Base-by-base conservation (phyloP, 2,888 invertebrate genomes). In the Tolmerus cingulatus region DNA sequence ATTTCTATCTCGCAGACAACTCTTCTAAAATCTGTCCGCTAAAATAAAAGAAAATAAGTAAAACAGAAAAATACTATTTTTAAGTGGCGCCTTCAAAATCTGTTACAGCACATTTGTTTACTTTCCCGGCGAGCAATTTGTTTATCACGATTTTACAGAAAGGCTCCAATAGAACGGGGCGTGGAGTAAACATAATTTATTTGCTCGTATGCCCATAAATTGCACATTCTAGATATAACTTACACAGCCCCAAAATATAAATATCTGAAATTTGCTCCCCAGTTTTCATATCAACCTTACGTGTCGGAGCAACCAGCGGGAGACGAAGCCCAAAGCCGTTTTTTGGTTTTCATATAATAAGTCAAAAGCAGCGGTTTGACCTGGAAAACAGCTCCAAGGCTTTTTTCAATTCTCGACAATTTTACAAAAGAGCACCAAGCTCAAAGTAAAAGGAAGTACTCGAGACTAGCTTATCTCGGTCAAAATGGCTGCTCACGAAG, bases 31-130 rank as follows among this genome's bases (percentile, higher is more conserved):
- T 43, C 8, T 23, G 1, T 23, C 8, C 19, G 27, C 40, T 19
- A 8, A 40, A 77, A 19, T 23, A 78, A 78, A 43, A 78, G 14
- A 77, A 77, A 43, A n/a, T 43, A 78, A 78, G 23, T 78, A 5
- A 40, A 66, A n/a, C 51, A 51, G n/a, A 51, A 51, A 51, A 23
- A 79, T 51, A 30, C 79, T 79, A 79, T 79, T 79, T 79, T 79
- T 27, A 79, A 79, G 27, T 30, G 79, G 30, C 51, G 51, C 79
- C 79, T 46, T 79, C 23, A 51, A 27, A 79, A 46, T 12, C 5
- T 23, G 76, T n/a, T 23, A 51, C 30, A 30, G 1, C 51, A 46
- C 30, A 79, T 79, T 79, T 79, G 27, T 51, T 79, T 79, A 79
- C 51, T 14, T 51, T 66, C 43, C 5, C 51, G 78, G 8, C 16